Percentiles rank a stretch among this genome's conserved stretches.
Conservation (phyloP, 1,140 invertebrate genomes). For the Psilanteris sp. region DNA sequence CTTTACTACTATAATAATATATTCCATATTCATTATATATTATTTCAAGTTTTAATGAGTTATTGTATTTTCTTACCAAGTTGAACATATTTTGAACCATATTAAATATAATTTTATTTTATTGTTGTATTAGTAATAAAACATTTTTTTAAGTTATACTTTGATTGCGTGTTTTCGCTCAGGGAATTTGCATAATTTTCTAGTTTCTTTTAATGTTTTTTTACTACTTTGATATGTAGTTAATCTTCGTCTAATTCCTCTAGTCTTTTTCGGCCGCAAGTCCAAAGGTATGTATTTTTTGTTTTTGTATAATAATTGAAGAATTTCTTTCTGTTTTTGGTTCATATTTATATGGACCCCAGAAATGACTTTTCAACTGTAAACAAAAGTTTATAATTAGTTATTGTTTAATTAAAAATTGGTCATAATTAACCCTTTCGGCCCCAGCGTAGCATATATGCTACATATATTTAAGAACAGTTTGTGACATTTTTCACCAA, state of each 20-base stretch:
- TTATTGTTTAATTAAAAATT: no score
- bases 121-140: no score
- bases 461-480: no score
- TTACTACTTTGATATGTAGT: constrained; percentile 90
- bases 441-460: no score
- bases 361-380: constrained; percentile 97
- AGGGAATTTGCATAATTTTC: constrained; percentile 91
- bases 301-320: constrained; percentile 95
- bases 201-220: constrained; percentile 94
- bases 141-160: constrained; percentile 85
- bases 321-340: constrained; percentile 98
- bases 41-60: no score
- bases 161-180: constrained; percentile 96
- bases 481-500: no score
- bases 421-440: no score
- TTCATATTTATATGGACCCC: constrained; percentile 99
- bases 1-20: no score
- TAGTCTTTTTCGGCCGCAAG: constrained; percentile 96
- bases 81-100: no score
- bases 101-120: no score
- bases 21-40: no score
- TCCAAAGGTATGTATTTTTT: constrained; percentile 99
- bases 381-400: constrained; percentile 80
- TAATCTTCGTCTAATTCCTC: constrained; percentile 93
- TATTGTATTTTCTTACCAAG: no score